Evolutionary conservation across 2,888 invertebrate genomes (phyloP), one percentile per base, ranked within the genome.

Genomic region (Cancer borealis): DNA sequence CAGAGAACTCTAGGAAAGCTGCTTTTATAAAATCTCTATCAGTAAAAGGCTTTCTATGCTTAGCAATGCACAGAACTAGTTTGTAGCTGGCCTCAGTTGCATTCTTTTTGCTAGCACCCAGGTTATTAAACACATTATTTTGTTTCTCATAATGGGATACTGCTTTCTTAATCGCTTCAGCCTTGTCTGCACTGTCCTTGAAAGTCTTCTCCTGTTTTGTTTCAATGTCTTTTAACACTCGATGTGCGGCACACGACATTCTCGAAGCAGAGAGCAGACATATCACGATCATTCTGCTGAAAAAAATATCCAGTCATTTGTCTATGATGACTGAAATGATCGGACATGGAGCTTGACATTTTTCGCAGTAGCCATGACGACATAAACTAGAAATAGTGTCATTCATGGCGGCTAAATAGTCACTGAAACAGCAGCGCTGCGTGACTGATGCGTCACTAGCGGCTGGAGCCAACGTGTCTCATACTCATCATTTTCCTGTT

Each of bases 231-330:
- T 90, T 90, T 47, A 90, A 90, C 90, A 90, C 90, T 91, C 91
- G 66, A 60, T 91, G 91, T 91, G 91, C 66, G 39, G 66, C 91
- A 91, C 91, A 91, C 30, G 30, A 60, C 91, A 91, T 91, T 91
- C 39, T 60, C 30, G 66, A 0, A 39, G 39, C 39, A 39, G 39
- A 39, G 66, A 91, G 91, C 73, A 91, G 66, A 60, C 39, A 91
- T 66, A 91, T 8, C 73, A 73, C 91, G 73, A 91, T 90, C 54
- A 54, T 54, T 54, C 54, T 54, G 54, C 54, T 54, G 54, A 54
- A 54, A 14, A 54, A 54, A n/a, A n/a, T n/a, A 54, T 54, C 54
- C 54, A 54, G 54, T 17, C 54, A 14, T 39, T 39, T 39, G 39
- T 39, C 39, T 39, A 39, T 39, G 39, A 39, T 39, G 39, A 39